Base-by-base conservation (phyloP, 2,113 vertebrate species). In the Amia ocellicauda region DNA sequence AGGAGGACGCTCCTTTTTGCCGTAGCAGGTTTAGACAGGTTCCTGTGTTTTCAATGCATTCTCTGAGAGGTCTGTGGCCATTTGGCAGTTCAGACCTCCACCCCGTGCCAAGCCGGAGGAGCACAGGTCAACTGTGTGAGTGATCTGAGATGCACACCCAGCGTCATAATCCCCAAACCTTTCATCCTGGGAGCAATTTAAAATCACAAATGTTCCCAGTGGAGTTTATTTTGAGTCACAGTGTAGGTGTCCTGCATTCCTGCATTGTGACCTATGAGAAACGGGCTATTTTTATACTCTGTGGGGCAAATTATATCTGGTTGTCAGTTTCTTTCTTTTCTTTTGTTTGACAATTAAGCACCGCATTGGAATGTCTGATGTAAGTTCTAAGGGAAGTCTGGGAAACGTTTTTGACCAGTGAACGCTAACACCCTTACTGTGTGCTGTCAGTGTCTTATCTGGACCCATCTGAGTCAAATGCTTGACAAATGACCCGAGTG, bases 361-460 rank as follows among this genome's bases (percentile, higher is more conserved):
- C n/a, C n/a, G n/a, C n/a, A n/a, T n/a, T n/a, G n/a, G n/a, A n/a
- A n/a, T n/a, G n/a, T n/a, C n/a, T n/a, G n/a, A n/a, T n/a, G n/a
- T n/a, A n/a, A n/a, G n/a, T n/a, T n/a, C n/a, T n/a, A n/a, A n/a
- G n/a, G n/a, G n/a, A n/a, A 47, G 45, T 4, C 45, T 47, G 16
- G 7, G 16, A 47, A 47, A 17, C 16, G n/a, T 47, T 7, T 16
- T 47, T 47, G n/a, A 47, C 45, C n/a, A 47, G 5, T 47, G 45
- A 47, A 47, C 4, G n/a, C 82, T 74, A 71, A 78, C 74, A 81
- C 80, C 77, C 80, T 86, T 86, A 84, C 82, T 86, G 83, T 83
- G 80, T 83, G 76, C 71, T 71, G 64, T 72, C 72, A 73, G 72
- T 66, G 66, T 73, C 75, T 76, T 20, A n/a, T 20, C n/a, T n/a